phyloP scores from a whole-genome alignment of 35 echinoderm and acorn worm genomes.

The Amphiura filiformis region DNA sequence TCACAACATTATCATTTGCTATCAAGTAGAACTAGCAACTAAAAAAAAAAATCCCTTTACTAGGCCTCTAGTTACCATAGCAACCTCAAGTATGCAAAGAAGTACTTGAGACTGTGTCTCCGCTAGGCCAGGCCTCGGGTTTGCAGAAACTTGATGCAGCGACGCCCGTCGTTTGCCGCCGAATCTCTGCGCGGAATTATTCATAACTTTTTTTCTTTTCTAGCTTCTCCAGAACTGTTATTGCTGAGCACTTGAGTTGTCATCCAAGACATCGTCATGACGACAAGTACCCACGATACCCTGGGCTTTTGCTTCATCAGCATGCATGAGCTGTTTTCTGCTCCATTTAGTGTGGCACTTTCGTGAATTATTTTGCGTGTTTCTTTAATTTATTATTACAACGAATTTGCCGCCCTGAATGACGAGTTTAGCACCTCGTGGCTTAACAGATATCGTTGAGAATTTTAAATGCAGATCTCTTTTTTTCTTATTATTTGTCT shows the following conservation, averaged over 20 bases:
- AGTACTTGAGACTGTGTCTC: neutral
- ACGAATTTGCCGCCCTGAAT: neutral
- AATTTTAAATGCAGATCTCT: too few relatives aligned
- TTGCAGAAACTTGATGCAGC: neutral
- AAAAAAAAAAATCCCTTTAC: neutral
- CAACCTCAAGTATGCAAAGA: conserved; percentile 3
- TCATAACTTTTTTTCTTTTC: conserved; percentile 10
- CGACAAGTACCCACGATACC: conserved; percentile 1
- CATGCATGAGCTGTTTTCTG: neutral
- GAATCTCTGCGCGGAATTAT: neutral
- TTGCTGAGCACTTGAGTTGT: neutral
- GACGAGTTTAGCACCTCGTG: too few relatives aligned
- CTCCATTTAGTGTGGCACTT: neutral
- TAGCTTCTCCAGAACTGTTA: neutral
- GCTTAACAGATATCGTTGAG: too few relatives aligned
- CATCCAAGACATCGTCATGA: conserved; percentile 13
- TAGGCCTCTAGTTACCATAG: neutral
- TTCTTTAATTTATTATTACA: conserved; percentile 7
- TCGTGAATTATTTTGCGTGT: neutral
- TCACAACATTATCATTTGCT: neutral
- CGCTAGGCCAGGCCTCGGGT: neutral
- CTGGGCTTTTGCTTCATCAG: neutral
- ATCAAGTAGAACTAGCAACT: neutral
- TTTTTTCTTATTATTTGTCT: too few relatives aligned
- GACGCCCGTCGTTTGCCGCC: conserved; percentile 2